phyloP scores from a whole-genome alignment of 2,113 vertebrate species.

The Perca flavescens region DNA sequence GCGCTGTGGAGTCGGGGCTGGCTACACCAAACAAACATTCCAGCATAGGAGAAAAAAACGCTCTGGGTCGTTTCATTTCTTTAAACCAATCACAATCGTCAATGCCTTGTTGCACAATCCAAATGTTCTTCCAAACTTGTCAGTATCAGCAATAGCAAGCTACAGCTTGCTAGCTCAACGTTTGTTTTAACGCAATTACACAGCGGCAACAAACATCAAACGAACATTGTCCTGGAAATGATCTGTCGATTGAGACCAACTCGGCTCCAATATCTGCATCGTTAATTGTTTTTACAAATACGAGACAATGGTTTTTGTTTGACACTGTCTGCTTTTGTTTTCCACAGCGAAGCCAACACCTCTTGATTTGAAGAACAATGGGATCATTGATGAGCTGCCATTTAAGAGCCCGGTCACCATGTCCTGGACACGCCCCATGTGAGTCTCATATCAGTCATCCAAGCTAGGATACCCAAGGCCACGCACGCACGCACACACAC shows the following conservation, averaged over 20 bases:
- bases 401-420: slow-evolving; percentile 96
- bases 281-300: slow-evolving; percentile 5
- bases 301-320: slow-evolving; percentile 1
- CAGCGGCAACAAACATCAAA: too few species aligned
- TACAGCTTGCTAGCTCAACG: too few species aligned
- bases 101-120: too few species aligned
- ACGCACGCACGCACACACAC: slow-evolving; percentile 17
- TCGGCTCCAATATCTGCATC: neutral
- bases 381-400: slow-evolving; percentile 97
- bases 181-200: too few species aligned
- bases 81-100: too few species aligned
- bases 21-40: too few species aligned
- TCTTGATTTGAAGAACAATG: slow-evolving; percentile 92
- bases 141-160: too few species aligned
- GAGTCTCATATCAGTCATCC: slow-evolving; percentile 78
- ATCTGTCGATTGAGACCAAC: neutral
- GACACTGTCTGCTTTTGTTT: slow-evolving; percentile 54
- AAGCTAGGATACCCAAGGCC: slow-evolving; percentile 7
- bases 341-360: slow-evolving; percentile 92
- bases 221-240: too few species aligned
- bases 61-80: too few species aligned
- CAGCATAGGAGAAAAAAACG: too few species aligned
- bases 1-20: too few species aligned
- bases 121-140: too few species aligned
- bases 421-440: slow-evolving; percentile 96